These are phyloP conservation scores for Bombus waltoni DNA, from an alignment of 1,140 invertebrate genomes.

Conservation along the genomic window DNA sequence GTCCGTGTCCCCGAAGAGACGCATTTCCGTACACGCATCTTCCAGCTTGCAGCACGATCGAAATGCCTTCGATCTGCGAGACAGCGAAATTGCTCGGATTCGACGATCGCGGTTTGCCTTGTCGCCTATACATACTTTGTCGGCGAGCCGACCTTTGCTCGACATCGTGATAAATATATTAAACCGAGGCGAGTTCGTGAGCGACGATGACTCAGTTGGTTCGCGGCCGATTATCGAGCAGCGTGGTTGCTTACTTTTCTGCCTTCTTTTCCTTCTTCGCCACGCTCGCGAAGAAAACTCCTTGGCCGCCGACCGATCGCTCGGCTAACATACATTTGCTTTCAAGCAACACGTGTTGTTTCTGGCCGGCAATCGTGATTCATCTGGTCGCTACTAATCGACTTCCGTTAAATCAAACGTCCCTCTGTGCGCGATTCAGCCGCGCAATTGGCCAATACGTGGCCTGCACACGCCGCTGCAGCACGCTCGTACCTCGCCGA, in stretches of 20 bases:
- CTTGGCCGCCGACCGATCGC: constrained; percentile 10
- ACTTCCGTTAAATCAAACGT: constrained; percentile 50
- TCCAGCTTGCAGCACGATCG: background rate
- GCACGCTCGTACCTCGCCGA: constrained; percentile 2
- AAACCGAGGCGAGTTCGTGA: constrained; percentile 47
- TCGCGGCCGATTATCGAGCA: constrained; percentile 33
- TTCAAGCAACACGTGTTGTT: constrained; percentile 54
- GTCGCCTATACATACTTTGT: constrained; percentile 41
- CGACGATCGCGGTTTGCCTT: constrained; percentile 28
- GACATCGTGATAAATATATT: constrained; percentile 53
- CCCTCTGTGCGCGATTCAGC: constrained; percentile 23
- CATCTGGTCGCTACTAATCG: constrained; percentile 52
- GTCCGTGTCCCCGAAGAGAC: background rate
- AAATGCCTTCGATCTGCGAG: background rate
- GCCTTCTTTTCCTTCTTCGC: background rate
- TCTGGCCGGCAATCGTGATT: constrained; percentile 47
- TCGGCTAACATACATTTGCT: constrained; percentile 48
- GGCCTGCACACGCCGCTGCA: background rate
- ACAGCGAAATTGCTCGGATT: constrained; percentile 26
- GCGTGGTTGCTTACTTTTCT: background rate
- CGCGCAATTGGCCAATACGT: constrained; percentile 43
- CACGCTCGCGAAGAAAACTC: background rate
- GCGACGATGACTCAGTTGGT: constrained; percentile 53
- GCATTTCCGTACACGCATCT: background rate
- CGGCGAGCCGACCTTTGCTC: constrained; percentile 45